These are phyloP conservation scores for Hybos culiciformis DNA, from an alignment of 2,888 invertebrate species.

Conservation along the genomic window DNA sequence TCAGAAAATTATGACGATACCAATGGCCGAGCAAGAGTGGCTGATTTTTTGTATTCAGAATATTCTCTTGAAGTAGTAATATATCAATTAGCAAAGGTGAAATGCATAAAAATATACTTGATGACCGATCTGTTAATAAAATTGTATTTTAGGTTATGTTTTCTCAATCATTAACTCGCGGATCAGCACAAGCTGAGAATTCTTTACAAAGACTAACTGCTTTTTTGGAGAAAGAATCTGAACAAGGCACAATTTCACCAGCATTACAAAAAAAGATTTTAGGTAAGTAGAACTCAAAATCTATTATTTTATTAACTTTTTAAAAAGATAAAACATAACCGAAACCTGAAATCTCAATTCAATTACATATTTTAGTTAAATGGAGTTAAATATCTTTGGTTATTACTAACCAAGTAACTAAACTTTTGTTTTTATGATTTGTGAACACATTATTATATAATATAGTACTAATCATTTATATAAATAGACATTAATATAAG, in stretches of 20 bases:
- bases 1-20: no score
- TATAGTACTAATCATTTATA: no score
- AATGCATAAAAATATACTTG: conserved; percentile 1
- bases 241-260: conserved; percentile 57
- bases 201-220: conserved; percentile 60
- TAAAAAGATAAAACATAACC: no score
- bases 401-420: no score
- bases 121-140: neutral
- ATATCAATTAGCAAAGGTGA: conserved; percentile 62
- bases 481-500: no score
- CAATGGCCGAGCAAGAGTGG: conserved; percentile 51
- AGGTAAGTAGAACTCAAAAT: conserved; percentile 37
- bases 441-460: no score
- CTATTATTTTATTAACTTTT: no score
- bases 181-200: conserved; percentile 53
- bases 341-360: no score
- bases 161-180: conserved; percentile 55
- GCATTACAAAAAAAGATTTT: conserved; percentile 64
- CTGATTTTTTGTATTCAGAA: conserved; percentile 59
- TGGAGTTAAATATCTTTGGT: no score
- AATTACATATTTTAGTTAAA: no score
- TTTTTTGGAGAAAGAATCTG: conserved; percentile 59
- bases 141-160: conserved; percentile 49
- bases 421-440: no score
- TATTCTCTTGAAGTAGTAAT: conserved; percentile 66